Base-by-base conservation (phyloP, 2,797 vertebrate genomes). In the Gymnoscopelus microlampas region DNA sequence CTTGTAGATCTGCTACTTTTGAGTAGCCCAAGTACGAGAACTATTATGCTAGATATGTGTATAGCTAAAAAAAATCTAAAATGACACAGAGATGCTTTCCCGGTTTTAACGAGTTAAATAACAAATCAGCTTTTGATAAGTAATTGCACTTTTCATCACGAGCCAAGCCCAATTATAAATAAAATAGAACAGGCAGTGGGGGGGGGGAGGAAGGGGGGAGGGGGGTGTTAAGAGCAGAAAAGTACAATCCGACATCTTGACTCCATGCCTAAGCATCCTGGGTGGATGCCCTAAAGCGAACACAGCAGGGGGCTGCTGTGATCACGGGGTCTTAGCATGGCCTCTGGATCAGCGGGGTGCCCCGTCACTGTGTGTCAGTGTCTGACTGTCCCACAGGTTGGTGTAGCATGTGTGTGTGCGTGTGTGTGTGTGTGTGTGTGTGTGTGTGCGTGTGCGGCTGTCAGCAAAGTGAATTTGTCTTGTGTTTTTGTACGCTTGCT, bases 261-360 rank as follows among this genome's bases (percentile, higher is more conserved):
- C 82, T 84, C 85, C 76, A 73, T 4, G 85, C 89, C 78, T 74
- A n/a, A n/a, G 67, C 63, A 83, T 81, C 79, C 86, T 89, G 88
- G 90, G 86, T 90, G 76, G 73, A 71, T 71, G 82, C 83, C 83
- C 85, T 81, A 86, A 81, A 85, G 87, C 71, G 19, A 35, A 55
- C 71, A 85, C 78, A n/a, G 11, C 23, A 65, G 85, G 79, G 87
- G 86, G 81, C 66, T 77, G 82, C 88, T 89, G 19, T 19, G 19
- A 88, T 88, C 79, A 60, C 75, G 62, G 78, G 80, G 81, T 78
- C 85, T 86, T 70, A 32, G 60, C 71, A 70, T 82, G 83, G 89
- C 87, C 88, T 81, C 74, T 5, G 84, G 71, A 86, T 74, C 85
- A 73, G 78, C 62, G 70, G 88, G 87, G 78, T 57, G 76, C 58